A percentile compares a stretch with the other conserved stretches of the same genome.
phyloP scores from a whole-genome alignment of 2,113 vertebrate genomes.

The Microcebus ravelobensis region DNA sequence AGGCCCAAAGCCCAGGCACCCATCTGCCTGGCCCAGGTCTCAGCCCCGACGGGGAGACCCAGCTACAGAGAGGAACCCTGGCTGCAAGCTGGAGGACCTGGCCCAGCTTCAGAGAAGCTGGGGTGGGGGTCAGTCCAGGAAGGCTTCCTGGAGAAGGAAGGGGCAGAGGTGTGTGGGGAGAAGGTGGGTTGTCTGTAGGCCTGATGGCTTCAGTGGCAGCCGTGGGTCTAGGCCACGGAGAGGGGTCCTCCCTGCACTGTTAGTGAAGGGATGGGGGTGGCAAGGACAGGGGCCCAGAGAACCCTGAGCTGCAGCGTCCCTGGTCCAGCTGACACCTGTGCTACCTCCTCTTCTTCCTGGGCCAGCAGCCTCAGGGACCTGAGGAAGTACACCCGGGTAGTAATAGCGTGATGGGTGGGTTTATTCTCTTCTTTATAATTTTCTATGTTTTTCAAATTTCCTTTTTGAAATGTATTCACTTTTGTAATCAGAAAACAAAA shows the following conservation, averaged over 20 bases:
- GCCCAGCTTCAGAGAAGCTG: background rate
- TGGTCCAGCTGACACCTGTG: background rate
- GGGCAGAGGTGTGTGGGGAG: accelerated
- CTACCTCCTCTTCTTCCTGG: background rate
- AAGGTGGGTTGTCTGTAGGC: background rate
- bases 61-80: too few species aligned
- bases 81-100: background rate
- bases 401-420: background rate
- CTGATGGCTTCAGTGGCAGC: background rate
- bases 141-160: background rate
- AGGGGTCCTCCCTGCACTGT: background rate
- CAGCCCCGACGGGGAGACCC: accelerated
- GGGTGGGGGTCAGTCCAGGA: too few species aligned
- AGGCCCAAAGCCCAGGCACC: background rate
- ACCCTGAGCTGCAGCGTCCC: too few species aligned
- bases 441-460: background rate
- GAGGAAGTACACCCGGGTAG: background rate
- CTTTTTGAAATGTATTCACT: background rate
- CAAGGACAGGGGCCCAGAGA: too few species aligned
- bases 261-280: too few species aligned
- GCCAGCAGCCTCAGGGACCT: too few species aligned
- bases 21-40: background rate
- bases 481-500: background rate
- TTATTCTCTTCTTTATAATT: background rate
- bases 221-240: background rate